Conservation (phyloP, 2,888 invertebrate species). For the Sussaba pulchella region DNA sequence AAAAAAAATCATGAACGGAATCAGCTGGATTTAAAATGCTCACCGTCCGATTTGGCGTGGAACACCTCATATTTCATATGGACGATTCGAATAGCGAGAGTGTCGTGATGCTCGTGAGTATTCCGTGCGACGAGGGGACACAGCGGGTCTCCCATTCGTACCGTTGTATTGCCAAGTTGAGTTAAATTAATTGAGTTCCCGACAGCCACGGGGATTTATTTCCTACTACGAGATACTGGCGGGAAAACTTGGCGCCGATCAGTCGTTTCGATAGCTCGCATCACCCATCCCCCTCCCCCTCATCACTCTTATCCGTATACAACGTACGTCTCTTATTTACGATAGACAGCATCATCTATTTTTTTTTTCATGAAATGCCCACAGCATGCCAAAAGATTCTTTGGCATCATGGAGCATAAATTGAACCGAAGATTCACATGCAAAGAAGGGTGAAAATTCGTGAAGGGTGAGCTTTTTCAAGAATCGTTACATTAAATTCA, state of each 20-base stretch:
- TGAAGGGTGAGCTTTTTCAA: too few relatives aligned
- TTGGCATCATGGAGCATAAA: conserved; percentile 12
- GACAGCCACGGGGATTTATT: conserved; percentile 57
- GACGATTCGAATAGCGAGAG: conserved; percentile 10
- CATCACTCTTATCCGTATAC: neutral
- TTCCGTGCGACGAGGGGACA: conserved; percentile 14
- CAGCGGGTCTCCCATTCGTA: conserved; percentile 21
- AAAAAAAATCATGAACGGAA: too few relatives aligned
- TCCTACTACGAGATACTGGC: conserved; percentile 35
- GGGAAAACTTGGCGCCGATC: conserved; percentile 57
- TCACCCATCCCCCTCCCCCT: neutral
- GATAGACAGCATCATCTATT: conserved; percentile 9
- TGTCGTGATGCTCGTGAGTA: conserved; percentile 21
- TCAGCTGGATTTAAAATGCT: too few relatives aligned
- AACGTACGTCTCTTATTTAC: conserved; percentile 22
- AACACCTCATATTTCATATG: too few relatives aligned
- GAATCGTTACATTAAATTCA: too few relatives aligned
- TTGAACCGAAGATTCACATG: neutral
- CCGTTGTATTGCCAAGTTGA: conserved; percentile 60
- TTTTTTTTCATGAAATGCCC: neutral
- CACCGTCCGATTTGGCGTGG: too few relatives aligned
- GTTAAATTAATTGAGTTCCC: conserved; percentile 61
- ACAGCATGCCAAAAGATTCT: conserved; percentile 3
- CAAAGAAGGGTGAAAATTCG: neutral
- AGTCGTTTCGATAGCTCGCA: conserved; percentile 46